Percentiles rank a stretch among this genome's conserved stretches.
phyloP scores from a whole-genome alignment of 1,140 invertebrate species.

The Bicyclus anynana region DNA sequence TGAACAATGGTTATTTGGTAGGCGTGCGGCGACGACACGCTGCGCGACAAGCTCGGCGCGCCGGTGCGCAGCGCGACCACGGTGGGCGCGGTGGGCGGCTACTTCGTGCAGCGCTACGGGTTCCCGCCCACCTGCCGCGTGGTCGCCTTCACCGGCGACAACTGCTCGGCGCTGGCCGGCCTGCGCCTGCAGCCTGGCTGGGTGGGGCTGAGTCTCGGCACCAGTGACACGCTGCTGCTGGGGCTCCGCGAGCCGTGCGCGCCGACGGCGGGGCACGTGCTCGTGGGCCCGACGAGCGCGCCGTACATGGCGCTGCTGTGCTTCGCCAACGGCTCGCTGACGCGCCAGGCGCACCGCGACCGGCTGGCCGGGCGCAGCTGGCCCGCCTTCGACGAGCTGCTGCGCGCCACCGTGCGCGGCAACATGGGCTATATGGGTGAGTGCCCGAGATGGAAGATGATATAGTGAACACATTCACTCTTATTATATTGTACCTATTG shows the following conservation, averaged over 20 bases:
- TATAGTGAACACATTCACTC: too few species aligned
- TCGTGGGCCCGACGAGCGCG: constrained; percentile 90
- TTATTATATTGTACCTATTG: neutral
- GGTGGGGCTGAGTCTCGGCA: constrained; percentile 93
- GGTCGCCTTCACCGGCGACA: constrained; percentile 95
- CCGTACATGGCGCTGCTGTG: constrained; percentile 94
- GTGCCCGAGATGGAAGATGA: constrained; percentile 1
- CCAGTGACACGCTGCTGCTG: constrained; percentile 94
- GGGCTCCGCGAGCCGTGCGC: constrained; percentile 84
- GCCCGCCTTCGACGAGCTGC: constrained; percentile 90
- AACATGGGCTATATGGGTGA: constrained; percentile 95
- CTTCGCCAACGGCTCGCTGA: constrained; percentile 96
- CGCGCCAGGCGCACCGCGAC: constrained; percentile 90
- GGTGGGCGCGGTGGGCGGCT: constrained; percentile 85
- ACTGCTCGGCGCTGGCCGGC: constrained; percentile 90
- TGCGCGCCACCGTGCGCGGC: constrained; percentile 90
- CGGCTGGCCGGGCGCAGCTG: constrained; percentile 87
- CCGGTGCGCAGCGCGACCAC: constrained; percentile 83
- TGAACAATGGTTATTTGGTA: constrained; percentile 62
- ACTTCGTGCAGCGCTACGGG: constrained; percentile 91
- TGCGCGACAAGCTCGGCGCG: constrained; percentile 84
- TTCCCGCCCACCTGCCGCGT: constrained; percentile 89
- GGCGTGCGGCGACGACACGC: constrained; percentile 82
- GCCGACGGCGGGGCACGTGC: constrained; percentile 88
- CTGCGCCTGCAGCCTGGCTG: constrained; percentile 89